These are phyloP conservation scores for Drosophila cognata DNA, from an alignment of 2,888 invertebrate species.

Conservation along the genomic window DNA sequence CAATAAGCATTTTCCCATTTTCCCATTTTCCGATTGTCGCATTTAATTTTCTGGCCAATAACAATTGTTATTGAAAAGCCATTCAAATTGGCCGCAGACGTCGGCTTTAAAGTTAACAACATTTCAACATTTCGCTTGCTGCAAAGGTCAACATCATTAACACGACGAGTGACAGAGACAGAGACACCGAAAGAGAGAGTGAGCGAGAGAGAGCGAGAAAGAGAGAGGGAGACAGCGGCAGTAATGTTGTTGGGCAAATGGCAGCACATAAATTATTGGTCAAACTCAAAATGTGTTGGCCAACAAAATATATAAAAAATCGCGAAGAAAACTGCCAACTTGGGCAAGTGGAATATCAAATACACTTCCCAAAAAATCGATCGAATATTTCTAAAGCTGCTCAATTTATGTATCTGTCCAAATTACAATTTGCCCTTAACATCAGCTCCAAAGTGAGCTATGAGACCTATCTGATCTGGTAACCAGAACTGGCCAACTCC, in stretches of 20 bases:
- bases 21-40: not conserved
- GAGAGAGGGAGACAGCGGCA: conserved; percentile 31
- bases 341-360: not conserved
- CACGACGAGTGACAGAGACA: conserved; percentile 20
- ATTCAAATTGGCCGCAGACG: conserved; percentile 71
- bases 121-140: conserved; percentile 59
- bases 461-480: not conserved
- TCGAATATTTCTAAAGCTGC: not conserved
- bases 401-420: too few species aligned
- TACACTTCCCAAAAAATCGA: not conserved
- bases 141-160: conserved; percentile 82
- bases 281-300: conserved; percentile 66
- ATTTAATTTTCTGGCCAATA: conserved; percentile 14
- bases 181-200: not conserved
- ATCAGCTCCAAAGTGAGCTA: too few species aligned
- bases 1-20: conserved; percentile 44
- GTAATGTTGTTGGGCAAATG: conserved; percentile 83
- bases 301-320: conserved; percentile 22
- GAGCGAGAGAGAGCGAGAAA: conserved; percentile 2
- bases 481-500: not conserved
- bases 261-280: conserved; percentile 84
- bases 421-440: too few species aligned
- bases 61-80: conserved; percentile 68
- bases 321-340: not conserved
- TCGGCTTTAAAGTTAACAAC: conserved; percentile 60